Percentiles rank a stretch among this genome's conserved stretches.
Conservation (phyloP, 2,888 invertebrate genomes). For the Itoplectis maculator region DNA sequence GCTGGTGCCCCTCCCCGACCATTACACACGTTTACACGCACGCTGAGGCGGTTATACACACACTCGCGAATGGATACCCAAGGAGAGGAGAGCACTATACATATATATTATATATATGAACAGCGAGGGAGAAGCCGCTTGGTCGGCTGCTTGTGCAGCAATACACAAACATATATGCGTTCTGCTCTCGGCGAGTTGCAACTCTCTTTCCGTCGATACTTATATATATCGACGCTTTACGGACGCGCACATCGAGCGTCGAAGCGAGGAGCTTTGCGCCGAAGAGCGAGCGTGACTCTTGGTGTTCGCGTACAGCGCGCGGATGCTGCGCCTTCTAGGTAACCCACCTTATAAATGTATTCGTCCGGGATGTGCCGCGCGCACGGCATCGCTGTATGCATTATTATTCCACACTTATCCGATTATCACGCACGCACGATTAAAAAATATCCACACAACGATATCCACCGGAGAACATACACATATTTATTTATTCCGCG, state of each 20-base stretch:
- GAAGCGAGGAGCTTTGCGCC: constrained; percentile 58
- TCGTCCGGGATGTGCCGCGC: constrained; percentile 11
- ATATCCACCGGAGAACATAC: not conserved
- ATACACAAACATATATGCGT: not conserved
- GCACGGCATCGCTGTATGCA: constrained; percentile 29
- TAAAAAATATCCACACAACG: constrained; percentile 54
- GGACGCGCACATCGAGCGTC: constrained; percentile 29
- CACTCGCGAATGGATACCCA: not conserved
- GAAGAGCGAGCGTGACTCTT: constrained; percentile 65
- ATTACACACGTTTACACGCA: constrained; percentile 82
- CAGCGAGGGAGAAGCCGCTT: not conserved
- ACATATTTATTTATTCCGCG: constrained; percentile 11
- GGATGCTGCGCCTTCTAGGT: constrained; percentile 62
- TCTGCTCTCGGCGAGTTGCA: constrained; percentile 10
- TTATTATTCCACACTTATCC: constrained; percentile 28
- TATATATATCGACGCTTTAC: constrained; percentile 11
- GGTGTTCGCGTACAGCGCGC: constrained; percentile 56
- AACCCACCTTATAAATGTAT: constrained; percentile 26
- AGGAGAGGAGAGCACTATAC: no score
- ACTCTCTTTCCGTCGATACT: constrained; percentile 30
- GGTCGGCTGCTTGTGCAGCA: no score
- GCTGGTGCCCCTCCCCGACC: constrained; percentile 82
- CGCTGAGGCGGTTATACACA: constrained; percentile 67
- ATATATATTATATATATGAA: no score
- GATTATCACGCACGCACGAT: constrained; percentile 57